Evolutionary conservation across 2,888 invertebrate genomes (phyloP).

Genomic region (Calliphora vomitoria): DNA sequence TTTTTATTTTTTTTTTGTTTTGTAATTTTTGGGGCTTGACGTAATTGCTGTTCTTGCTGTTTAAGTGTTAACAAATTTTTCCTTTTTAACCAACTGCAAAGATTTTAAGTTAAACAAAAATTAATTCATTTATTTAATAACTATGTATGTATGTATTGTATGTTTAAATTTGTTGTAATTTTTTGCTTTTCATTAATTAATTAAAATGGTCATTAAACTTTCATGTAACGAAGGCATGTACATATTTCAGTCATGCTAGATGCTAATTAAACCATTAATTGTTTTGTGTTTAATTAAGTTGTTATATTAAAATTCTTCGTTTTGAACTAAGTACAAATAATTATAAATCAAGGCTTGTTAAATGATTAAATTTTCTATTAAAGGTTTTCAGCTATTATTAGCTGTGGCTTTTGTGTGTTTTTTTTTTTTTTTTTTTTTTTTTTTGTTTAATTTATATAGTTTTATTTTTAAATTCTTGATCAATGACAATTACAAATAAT

Average conservation of each 20-base stretch:
- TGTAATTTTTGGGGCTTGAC: conserved; percentile 10
- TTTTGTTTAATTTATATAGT: not conserved
- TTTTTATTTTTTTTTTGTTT: not conserved
- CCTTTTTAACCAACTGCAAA: not conserved
- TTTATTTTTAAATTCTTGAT: conserved; percentile 22
- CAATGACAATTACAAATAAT: conserved; percentile 2
- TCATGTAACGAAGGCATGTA: not conserved
- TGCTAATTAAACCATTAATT: conserved; percentile 37
- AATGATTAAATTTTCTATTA: conserved; percentile 11
- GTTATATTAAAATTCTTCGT: conserved; percentile 11
- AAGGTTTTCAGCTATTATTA: not conserved
- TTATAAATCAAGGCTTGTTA: conserved; percentile 18
- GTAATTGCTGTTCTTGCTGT: conserved; percentile 2
- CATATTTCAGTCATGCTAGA: not conserved
- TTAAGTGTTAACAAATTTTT: conserved; percentile 9
- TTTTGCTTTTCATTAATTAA: conserved; percentile 37
- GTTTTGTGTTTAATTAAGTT: not conserved
- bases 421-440: too few species aligned
- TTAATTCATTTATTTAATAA: not conserved
- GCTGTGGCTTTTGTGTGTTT: not conserved
- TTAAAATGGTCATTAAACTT: conserved; percentile 57
- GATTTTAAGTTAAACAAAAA: not conserved
- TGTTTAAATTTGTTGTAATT: not conserved
- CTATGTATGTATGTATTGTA: not conserved
- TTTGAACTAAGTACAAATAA: not conserved